Conservation (phyloP, 2,888 invertebrate species). For the Heliconius ismenius region DNA sequence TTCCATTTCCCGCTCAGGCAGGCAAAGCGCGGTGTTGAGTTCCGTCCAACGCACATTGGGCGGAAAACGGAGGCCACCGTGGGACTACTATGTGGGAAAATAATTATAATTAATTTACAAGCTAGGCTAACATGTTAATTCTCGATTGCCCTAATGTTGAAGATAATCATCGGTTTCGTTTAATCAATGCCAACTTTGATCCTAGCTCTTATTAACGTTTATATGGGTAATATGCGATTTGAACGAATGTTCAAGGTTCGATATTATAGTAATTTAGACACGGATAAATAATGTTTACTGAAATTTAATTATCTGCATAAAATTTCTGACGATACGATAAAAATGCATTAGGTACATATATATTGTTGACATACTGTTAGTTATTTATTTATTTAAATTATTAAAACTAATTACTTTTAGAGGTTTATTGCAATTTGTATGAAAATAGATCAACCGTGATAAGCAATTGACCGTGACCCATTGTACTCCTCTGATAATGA, state of each 20-base stretch:
- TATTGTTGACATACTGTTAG: too few relatives aligned
- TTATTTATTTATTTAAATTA: background rate
- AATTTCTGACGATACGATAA: too few relatives aligned
- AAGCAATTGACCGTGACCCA: background rate
- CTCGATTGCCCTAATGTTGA: background rate
- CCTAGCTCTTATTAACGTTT: background rate
- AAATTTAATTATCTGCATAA: background rate
- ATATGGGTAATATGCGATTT: background rate
- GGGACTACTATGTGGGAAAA: background rate
- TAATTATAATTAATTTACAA: background rate
- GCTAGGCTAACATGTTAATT: background rate
- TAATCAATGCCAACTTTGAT: constrained; percentile 7
- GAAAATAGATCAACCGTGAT: background rate
- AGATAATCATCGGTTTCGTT: background rate
- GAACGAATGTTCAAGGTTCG: constrained; percentile 9
- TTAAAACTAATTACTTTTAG: background rate
- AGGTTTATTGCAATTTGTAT: background rate
- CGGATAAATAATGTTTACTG: background rate
- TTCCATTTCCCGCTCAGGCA: too few relatives aligned
- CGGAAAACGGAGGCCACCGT: too few relatives aligned
- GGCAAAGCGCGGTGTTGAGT: too few relatives aligned
- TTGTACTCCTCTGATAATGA: background rate
- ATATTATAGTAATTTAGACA: background rate
- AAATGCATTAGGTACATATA: too few relatives aligned
- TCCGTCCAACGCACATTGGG: background rate